These are phyloP conservation scores for Physeter macrocephalus DNA, from an alignment of 2,113 vertebrate genomes.

Conservation along the genomic window DNA sequence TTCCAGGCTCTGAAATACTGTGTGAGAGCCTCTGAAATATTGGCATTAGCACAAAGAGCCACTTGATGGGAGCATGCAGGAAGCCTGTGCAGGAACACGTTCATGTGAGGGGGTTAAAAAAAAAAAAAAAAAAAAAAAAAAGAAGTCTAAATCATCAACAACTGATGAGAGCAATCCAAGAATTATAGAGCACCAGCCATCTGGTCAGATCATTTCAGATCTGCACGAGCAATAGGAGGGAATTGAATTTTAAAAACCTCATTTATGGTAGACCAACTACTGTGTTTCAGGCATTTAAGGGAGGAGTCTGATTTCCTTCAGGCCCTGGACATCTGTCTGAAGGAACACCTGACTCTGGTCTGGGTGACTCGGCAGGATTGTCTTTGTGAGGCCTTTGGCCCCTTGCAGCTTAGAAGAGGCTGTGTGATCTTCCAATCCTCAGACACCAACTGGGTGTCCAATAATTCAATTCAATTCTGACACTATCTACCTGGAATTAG, in stretches of 20 bases:
- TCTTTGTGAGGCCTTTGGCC: background rate
- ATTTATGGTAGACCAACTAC: conserved; percentile 69
- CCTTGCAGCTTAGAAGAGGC: background rate
- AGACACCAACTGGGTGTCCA: background rate
- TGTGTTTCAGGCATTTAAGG: conserved; percentile 56
- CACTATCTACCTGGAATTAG: background rate
- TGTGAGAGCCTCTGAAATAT: conserved; percentile 65
- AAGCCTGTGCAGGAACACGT: conserved; percentile 51
- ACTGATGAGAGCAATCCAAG: conserved; percentile 72
- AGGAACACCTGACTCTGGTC: conserved; percentile 39
- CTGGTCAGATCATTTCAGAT: conserved; percentile 75
- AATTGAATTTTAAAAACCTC: conserved; percentile 76
- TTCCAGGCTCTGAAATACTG: background rate
- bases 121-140: conserved; percentile 40
- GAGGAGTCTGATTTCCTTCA: conserved; percentile 57
- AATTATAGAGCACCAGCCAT: conserved; percentile 72
- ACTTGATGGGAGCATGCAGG: conserved; percentile 11
- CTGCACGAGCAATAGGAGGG: conserved; percentile 70
- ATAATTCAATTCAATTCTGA: background rate
- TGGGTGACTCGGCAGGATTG: background rate
- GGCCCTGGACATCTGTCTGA: conserved; percentile 59
- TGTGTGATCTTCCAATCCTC: background rate
- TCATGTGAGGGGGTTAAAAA: conserved; percentile 18
- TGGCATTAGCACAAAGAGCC: conserved; percentile 56
- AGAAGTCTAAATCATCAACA: conserved; percentile 65